Evolutionary conservation across 2,113 vertebrate species (phyloP).

Genomic region (Trematocara stigmaticum): DNA sequence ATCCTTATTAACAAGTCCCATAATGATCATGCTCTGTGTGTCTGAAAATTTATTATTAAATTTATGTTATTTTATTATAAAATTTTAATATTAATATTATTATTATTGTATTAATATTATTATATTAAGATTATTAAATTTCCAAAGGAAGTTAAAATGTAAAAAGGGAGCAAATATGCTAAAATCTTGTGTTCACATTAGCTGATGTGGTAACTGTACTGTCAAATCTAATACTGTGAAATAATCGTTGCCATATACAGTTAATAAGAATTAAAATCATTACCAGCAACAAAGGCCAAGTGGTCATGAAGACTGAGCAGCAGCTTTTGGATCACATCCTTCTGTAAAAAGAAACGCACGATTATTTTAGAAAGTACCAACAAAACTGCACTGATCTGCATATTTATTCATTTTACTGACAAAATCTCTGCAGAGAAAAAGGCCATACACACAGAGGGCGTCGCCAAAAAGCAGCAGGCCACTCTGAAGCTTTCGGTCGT

Average conservation of each 20-base stretch:
- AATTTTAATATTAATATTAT: no score
- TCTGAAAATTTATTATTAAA: neutral
- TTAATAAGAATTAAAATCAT: neutral
- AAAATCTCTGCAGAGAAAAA: neutral
- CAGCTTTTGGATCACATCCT: slow-evolving; percentile 83
- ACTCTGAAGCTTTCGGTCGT: neutral
- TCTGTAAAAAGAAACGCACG: slow-evolving; percentile 17
- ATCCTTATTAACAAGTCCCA: neutral
- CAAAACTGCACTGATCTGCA: neutral
- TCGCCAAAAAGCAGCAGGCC: neutral
- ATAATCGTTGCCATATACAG: fast-evolving
- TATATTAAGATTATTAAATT: neutral
- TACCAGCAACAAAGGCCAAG: slow-evolving; percentile 88
- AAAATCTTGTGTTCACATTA: neutral
- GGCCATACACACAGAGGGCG: fast-evolving
- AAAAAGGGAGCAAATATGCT: neutral
- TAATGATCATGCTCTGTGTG: neutral
- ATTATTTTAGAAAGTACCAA: neutral
- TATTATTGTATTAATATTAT: no score
- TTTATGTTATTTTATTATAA: no score
- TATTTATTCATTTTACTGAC: neutral
- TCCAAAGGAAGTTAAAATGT: neutral
- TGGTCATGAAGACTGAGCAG: slow-evolving; percentile 90
- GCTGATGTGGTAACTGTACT: neutral
- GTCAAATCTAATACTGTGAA: neutral